Conservation (phyloP, 2,888 invertebrate genomes). For the Xestoiulus laeticollis region DNA sequence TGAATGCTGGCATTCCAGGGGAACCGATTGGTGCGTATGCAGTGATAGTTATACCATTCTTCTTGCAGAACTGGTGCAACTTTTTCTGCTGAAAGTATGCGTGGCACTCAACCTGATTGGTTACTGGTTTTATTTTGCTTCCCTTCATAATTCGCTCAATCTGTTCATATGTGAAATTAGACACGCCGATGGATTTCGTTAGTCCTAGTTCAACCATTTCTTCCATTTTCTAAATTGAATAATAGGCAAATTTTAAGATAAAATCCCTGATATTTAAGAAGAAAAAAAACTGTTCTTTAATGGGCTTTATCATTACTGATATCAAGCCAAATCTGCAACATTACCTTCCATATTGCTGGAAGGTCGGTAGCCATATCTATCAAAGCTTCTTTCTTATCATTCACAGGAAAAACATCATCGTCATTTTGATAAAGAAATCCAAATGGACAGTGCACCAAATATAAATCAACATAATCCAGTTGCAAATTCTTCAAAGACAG, state of each 20-base stretch:
- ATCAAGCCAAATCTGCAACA: background rate
- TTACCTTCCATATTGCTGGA: constrained; percentile 74
- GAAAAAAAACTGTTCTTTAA: no score
- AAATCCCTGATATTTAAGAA: no score
- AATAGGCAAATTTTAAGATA: background rate
- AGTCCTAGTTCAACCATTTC: constrained; percentile 75
- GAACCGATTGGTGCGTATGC: constrained; percentile 64
- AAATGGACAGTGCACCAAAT: constrained; percentile 80
- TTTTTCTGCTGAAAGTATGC: constrained; percentile 62
- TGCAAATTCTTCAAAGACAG: constrained; percentile 75
- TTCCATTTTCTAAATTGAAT: constrained; percentile 70
- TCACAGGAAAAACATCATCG: constrained; percentile 72
- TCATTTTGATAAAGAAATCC: constrained; percentile 71
- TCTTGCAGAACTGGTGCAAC: constrained; percentile 60
- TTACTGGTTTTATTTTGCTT: constrained; percentile 72
- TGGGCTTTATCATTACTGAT: background rate
- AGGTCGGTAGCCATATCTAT: constrained; percentile 75
- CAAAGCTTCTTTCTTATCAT: constrained; percentile 66
- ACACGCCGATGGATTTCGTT: constrained; percentile 83
- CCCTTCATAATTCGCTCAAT: constrained; percentile 73
- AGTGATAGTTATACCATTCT: constrained; percentile 61
- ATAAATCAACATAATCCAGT: constrained; percentile 82
- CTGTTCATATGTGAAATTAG: constrained; percentile 82
- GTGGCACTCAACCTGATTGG: constrained; percentile 65
- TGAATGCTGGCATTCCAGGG: constrained; percentile 60